Evolutionary conservation across 2,797 vertebrate species (phyloP).

Genomic region (Lutjanus campechanus): DNA sequence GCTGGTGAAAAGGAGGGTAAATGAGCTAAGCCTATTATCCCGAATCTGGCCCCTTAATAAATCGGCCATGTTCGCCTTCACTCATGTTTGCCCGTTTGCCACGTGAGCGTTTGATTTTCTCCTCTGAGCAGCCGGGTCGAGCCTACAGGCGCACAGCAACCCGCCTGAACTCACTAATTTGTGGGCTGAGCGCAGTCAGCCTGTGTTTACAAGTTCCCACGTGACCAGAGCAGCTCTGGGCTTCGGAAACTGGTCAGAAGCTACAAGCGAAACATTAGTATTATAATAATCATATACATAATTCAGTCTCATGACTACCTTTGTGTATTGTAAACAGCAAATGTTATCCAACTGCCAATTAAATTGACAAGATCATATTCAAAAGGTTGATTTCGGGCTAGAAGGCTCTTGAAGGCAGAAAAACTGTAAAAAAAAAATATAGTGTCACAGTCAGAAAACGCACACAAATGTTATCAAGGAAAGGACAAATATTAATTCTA

Average conservation of each 20-base stretch:
- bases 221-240: slow-evolving; percentile 44
- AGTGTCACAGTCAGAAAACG: background rate
- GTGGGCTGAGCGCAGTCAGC: slow-evolving; percentile 54
- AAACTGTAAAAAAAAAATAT: slow-evolving; percentile 17
- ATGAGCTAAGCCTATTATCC: slow-evolving; percentile 74
- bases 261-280: slow-evolving; percentile 18
- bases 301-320: background rate
- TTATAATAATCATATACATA: background rate
- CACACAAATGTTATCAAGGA: too few relatives aligned
- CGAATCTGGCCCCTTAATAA: slow-evolving; percentile 58
- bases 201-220: slow-evolving; percentile 61
- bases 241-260: slow-evolving; percentile 25
- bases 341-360: slow-evolving; percentile 24
- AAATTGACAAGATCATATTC: slow-evolving; percentile 3
- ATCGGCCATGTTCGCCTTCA: slow-evolving; percentile 40
- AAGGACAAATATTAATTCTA: too few relatives aligned
- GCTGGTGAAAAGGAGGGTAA: slow-evolving; percentile 67
- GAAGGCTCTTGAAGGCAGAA: background rate
- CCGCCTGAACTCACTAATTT: slow-evolving; percentile 63
- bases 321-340: background rate
- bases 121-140: slow-evolving; percentile 57
- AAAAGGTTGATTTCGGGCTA: background rate
- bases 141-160: slow-evolving; percentile 60
- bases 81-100: slow-evolving; percentile 58
- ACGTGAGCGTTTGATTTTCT: slow-evolving; percentile 66